Evolutionary conservation across 2,888 invertebrate species (phyloP), one percentile per base, ranked within the genome.

Genomic region (Busseola fusca): DNA sequence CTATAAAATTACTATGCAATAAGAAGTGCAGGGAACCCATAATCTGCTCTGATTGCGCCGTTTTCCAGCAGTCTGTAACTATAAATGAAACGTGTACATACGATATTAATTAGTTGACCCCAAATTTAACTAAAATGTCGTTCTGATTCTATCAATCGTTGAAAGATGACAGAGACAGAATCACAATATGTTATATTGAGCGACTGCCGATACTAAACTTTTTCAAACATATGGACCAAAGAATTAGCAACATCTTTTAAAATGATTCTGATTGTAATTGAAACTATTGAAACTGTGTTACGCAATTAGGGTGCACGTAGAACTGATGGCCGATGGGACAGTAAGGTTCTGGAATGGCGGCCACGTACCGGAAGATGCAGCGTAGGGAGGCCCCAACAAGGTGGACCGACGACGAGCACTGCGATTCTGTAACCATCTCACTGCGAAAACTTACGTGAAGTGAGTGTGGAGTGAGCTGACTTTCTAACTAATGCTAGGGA

Each of bases 1-100:
- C 57, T 56, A 81, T 80, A 84, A 88, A 84, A 88, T 84, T 86
- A 83, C 83, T 83, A 80, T 84, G 82, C 81, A 81, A 59, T 58
- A 30, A 45, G n/a, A 5, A 62, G 54, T 63, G 76, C 68, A 74
- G 34, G 40, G n/a, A 48, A 48, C 48, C 57, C 27, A 58, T 58
- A 34, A 42, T 42, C 14, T 25, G 40, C n/a, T 16, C 59, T 59
- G 52, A 54, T 78, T 69, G n/a, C 34, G 9, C 16, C 18, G 3
- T 27, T 25, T 58, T 27, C n/a, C 10, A 37, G 34, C 21, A n/a
- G 21, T 48, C 56, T 37, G 5, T 25, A 30, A 45, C 7, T 18
- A 14, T 18, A 37, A 12, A 37, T 14, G 3, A 30, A 45, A 54
- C 30, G n/a, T n/a, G 30, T 56, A 52, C 25, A 16, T 2, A 16